Evolutionary conservation across 2,888 invertebrate genomes (phyloP).

Genomic region (Cartodere bifasciata): DNA sequence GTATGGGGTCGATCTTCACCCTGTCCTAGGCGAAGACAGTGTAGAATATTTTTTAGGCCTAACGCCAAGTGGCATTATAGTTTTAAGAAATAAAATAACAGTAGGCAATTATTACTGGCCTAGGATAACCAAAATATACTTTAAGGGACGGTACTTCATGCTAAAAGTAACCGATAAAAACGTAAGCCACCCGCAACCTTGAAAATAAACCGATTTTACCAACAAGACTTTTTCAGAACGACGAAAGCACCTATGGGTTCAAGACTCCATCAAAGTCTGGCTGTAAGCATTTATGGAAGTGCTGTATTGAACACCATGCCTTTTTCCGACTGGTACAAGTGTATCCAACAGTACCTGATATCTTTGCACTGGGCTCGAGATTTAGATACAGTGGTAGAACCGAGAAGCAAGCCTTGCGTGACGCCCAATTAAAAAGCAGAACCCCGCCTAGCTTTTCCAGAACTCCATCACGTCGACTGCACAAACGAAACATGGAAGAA

Average conservation of each 20-base stretch:
- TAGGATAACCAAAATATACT: constrained; percentile 89
- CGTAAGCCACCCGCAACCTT: constrained; percentile 43
- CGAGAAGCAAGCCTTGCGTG: constrained; percentile 43
- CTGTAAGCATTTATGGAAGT: constrained; percentile 92
- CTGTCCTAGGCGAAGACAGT: constrained; percentile 92
- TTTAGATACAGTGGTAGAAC: constrained; percentile 63
- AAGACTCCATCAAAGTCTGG: constrained; percentile 85
- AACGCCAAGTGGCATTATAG: constrained; percentile 90
- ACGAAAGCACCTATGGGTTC: constrained; percentile 92
- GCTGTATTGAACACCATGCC: constrained; percentile 91
- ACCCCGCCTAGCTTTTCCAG: constrained; percentile 48
- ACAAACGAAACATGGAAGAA: constrained; percentile 41
- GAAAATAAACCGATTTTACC: constrained; percentile 1
- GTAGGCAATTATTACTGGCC: constrained; percentile 99
- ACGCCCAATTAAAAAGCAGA: constrained; percentile 35
- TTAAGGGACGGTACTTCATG: constrained; percentile 95
- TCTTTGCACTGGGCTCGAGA: constrained; percentile 66
- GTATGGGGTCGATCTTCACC: constrained; percentile 96
- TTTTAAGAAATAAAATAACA: constrained; percentile 88
- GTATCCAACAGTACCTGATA: constrained; percentile 59
- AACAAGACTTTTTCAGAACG: constrained; percentile 48
- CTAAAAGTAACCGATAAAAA: constrained; percentile 91
- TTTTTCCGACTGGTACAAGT: constrained; percentile 81
- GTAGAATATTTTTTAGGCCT: constrained; percentile 92
- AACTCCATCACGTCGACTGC: constrained; percentile 50